Evolutionary conservation across 2,888 invertebrate species (phyloP), one percentile per base, ranked within the genome.

Genomic region (Orthonychiurus folsomi): DNA sequence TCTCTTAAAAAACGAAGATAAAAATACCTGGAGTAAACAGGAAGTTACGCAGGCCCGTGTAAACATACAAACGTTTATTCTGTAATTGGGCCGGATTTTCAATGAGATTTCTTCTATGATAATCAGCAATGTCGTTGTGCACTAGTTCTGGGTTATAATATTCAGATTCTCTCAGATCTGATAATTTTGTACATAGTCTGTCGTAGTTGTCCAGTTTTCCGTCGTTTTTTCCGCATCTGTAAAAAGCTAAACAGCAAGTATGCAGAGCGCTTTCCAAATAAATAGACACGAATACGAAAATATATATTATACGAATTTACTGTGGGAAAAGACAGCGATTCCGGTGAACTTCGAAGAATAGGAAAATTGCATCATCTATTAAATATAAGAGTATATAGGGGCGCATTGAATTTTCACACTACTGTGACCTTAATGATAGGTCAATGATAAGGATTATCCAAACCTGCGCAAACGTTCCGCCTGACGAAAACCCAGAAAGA

Each of bases 201-300:
- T 73, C 73, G 55, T 73, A 73, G 12, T 61, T 63, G 2, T 63
- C 65, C 48, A 66, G 66, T 3, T n/a, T 53, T 2, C 69, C 71
- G 23, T 59, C 66, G 0, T 65, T 64, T 2, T 68, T 66, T 28
- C 73, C 71, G 60, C 73, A 73, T 61, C 71, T 60, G 55, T 73
- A 73, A 61, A 69, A 71, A 1, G 68, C 73, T 73, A 50, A 37
- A n/a, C n/a, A n/a, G n/a, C n/a, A n/a, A n/a, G n/a, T n/a, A n/a
- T n/a, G n/a, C n/a, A n/a, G n/a, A n/a, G n/a, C n/a, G 9, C n/a
- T 52, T 52, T 52, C 12, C 15, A 37, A 20, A 9, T 52, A 3
- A 52, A 12, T 20, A 9, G 21, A 18, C 9, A 52, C n/a, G 21
- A n/a, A 15, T 15, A 37, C 37, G 15, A 52, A 52, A 47, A 47